Evolutionary conservation across 2,888 invertebrate genomes (phyloP).

Genomic region (Drosophila algonquin): DNA sequence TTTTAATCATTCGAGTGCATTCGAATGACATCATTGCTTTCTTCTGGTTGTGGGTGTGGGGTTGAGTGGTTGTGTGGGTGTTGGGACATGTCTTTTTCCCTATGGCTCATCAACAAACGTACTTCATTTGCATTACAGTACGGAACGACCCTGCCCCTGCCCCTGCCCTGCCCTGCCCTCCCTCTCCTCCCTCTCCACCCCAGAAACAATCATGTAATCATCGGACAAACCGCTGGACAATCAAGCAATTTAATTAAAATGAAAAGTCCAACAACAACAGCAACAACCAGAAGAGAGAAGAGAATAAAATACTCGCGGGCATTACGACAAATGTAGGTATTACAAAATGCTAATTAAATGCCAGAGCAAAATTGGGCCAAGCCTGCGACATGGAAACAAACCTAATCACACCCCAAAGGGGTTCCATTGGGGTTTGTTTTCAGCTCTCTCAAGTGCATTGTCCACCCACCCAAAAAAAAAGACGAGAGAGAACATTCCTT

Average conservation of each 20-base stretch:
- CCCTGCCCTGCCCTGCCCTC: neutral
- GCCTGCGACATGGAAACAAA: conserved; percentile 60
- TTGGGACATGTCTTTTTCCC: neutral
- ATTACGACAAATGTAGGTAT: conserved; percentile 64
- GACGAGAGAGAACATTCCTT: conserved; percentile 61
- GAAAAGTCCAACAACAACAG: conserved; percentile 47
- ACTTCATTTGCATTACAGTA: conserved; percentile 33
- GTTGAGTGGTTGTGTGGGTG: too few species aligned
- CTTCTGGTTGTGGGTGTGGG: neutral
- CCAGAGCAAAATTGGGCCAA: conserved; percentile 65
- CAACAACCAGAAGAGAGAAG: neutral
- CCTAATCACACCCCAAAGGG: conserved; percentile 62
- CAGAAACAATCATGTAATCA: conserved; percentile 43
- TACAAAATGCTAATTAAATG: conserved; percentile 78
- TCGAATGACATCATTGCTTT: conserved; percentile 13
- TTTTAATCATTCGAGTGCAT: conserved; percentile 3
- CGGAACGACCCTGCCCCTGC: neutral
- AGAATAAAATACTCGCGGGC: conserved; percentile 62
- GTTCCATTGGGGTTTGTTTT: conserved; percentile 31
- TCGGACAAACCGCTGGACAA: conserved; percentile 45
- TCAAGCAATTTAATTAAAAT: conserved; percentile 74
- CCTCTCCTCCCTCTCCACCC: neutral
- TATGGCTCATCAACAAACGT: conserved; percentile 4
- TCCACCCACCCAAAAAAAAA: conserved; percentile 15
- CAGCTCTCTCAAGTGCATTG: conserved; percentile 55